phyloP scores from a whole-genome alignment of 2,888 invertebrate species.

The Bellardia bayeri region DNA sequence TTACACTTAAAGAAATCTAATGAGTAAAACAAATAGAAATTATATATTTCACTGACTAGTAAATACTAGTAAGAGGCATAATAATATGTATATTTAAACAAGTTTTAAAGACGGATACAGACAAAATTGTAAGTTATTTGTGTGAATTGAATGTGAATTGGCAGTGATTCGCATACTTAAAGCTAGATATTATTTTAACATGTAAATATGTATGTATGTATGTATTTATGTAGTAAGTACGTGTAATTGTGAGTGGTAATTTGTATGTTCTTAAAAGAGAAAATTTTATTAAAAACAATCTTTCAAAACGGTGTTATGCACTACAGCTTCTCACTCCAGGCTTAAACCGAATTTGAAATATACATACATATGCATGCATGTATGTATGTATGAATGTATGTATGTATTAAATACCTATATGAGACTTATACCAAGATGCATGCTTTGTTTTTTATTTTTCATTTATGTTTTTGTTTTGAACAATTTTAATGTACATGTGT shows the following conservation, averaged over 20 bases:
- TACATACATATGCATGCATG: too few relatives aligned
- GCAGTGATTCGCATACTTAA: constrained; percentile 70
- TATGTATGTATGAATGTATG: too few relatives aligned
- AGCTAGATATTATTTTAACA: constrained; percentile 45
- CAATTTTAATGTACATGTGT: not conserved
- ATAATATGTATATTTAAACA: not conserved
- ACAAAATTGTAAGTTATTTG: not conserved
- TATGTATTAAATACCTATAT: too few relatives aligned
- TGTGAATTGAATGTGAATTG: constrained; percentile 58
- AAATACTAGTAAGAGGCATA: too few relatives aligned
- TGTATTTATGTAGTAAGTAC: not conserved
- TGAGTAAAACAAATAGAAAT: not conserved
- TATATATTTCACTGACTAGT: not conserved
- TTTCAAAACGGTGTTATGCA: not conserved
- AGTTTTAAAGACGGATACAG: not conserved
- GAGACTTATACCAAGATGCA: too few relatives aligned
- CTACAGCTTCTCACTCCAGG: not conserved
- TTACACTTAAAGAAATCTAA: constrained; percentile 1
- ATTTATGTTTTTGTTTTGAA: not conserved
- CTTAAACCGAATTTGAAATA: not conserved
- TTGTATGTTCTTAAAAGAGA: not conserved
- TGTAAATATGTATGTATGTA: not conserved
- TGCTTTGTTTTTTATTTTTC: not conserved
- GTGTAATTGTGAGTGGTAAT: not conserved
- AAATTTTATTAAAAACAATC: not conserved